A percentile compares a stretch with the other conserved stretches of the same genome.
These are phyloP conservation scores for Carcharodon carcharias DNA, from an alignment of 2,797 vertebrate species.

Conservation along the genomic window DNA sequence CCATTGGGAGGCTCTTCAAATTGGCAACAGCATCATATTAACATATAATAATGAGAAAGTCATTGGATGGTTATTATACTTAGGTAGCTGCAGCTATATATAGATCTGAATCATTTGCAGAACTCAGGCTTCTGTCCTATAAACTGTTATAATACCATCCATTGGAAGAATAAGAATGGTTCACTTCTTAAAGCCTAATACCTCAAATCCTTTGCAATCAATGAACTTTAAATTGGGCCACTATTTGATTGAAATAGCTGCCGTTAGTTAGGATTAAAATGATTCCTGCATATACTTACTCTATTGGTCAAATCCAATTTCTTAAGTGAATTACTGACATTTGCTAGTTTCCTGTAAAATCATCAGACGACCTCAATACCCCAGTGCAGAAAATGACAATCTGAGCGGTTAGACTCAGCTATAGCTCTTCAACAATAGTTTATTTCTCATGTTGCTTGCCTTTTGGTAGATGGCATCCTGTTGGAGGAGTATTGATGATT, in stretches of 20 bases:
- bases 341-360: not conserved
- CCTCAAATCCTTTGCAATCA: not conserved
- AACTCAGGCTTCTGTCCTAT: not conserved
- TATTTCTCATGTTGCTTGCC: not conserved
- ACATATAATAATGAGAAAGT: conserved; percentile 15
- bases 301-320: not conserved
- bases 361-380: not conserved
- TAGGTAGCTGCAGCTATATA: not conserved
- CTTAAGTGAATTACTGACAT: not conserved
- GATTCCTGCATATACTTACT: not conserved
- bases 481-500: not conserved
- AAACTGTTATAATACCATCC: not conserved
- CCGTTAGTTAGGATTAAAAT: not conserved
- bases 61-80: not conserved
- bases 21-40: conserved; percentile 21
- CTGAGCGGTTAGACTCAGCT: not conserved
- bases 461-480: not conserved
- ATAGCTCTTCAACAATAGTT: not conserved
- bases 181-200: not conserved
- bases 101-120: not conserved
- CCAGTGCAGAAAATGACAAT: not conserved
- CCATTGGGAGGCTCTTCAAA: not conserved
- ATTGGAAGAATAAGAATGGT: not conserved
- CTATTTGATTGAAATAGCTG: not conserved
- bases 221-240: not conserved